These are phyloP conservation scores for Megalurothrips usitatus DNA, from an alignment of 2,888 invertebrate species.

Conservation along the genomic window DNA sequence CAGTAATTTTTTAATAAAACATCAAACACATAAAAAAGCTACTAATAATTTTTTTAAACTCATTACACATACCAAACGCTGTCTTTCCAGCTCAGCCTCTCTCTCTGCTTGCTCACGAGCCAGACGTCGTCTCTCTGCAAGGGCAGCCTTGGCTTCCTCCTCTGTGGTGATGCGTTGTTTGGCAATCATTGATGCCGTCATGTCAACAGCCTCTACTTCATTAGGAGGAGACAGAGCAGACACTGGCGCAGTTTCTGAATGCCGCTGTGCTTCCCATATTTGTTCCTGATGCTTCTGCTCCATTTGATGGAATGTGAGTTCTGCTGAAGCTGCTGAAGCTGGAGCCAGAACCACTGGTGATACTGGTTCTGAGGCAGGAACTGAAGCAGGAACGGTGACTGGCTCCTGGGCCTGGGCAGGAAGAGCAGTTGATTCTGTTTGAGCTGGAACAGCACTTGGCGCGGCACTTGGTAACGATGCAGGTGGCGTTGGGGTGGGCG, in stretches of 20 bases:
- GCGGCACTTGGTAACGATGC: background rate
- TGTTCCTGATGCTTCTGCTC: slow-evolving; percentile 11
- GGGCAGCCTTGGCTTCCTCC: slow-evolving; percentile 88
- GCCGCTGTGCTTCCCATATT: background rate
- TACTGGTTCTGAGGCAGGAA: background rate
- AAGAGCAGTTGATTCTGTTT: background rate
- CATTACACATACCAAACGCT: slow-evolving; percentile 49
- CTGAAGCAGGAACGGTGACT: background rate
- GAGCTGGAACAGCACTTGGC: background rate
- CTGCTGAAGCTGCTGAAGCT: background rate
- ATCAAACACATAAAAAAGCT: slow-evolving; percentile 12
- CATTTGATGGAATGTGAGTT: slow-evolving; percentile 11
- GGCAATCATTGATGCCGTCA: slow-evolving; percentile 61
- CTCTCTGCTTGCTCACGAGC: slow-evolving; percentile 88
- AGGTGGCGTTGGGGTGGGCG: background rate
- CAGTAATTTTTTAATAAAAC: slow-evolving; percentile 30
- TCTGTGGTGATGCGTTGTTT: slow-evolving; percentile 76
- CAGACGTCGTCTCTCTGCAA: slow-evolving; percentile 81
- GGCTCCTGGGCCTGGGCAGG: background rate
- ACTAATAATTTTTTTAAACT: background rate
- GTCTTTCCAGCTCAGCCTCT: slow-evolving; percentile 79
- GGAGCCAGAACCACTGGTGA: background rate
- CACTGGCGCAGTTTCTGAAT: background rate
- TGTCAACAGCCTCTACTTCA: background rate
- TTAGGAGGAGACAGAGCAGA: background rate